phyloP scores from a whole-genome alignment of 2,888 invertebrate species.

The Erannis defoliaria region DNA sequence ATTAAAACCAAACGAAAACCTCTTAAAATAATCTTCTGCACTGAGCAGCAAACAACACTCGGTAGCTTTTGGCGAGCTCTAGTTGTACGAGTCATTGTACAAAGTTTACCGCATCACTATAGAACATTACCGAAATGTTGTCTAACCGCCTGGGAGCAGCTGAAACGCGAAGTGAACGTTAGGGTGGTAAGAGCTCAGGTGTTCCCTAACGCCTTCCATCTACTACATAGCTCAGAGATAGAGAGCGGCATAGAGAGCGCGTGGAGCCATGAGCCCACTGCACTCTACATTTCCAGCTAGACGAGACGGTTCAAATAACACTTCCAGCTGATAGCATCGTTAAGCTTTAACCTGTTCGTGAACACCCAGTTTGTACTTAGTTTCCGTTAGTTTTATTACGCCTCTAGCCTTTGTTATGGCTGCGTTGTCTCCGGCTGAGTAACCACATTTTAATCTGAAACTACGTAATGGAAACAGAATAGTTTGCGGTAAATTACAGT shows the following conservation, averaged over 20 bases:
- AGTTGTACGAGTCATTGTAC: slow-evolving; percentile 12
- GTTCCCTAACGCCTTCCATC: slow-evolving; percentile 29
- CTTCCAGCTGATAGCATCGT: slow-evolving; percentile 65
- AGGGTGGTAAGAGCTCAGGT: slow-evolving; percentile 38
- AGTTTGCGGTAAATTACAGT: slow-evolving; percentile 52
- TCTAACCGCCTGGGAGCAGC: slow-evolving; percentile 37
- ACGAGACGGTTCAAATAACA: slow-evolving; percentile 65
- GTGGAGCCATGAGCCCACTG: slow-evolving; percentile 47
- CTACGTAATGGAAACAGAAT: slow-evolving; percentile 45
- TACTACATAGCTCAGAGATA: too few relatives aligned
- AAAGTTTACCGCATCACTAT: slow-evolving; percentile 17
- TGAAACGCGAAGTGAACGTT: slow-evolving; percentile 39
- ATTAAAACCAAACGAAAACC: not conserved
- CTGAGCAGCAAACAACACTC: not conserved
- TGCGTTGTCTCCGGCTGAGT: slow-evolving; percentile 36
- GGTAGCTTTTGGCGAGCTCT: not conserved
- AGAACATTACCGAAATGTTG: slow-evolving; percentile 19
- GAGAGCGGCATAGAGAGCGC: slow-evolving; percentile 37
- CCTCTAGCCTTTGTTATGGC: slow-evolving; percentile 54
- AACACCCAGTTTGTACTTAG: slow-evolving; percentile 66
- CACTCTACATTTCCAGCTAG: slow-evolving; percentile 57
- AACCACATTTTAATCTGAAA: slow-evolving; percentile 47
- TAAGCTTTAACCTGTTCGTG: slow-evolving; percentile 58
- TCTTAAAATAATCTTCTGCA: not conserved
- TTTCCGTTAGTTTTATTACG: slow-evolving; percentile 68